Conservation (phyloP, 2,113 vertebrate species). For the Ascaphus truei region DNA sequence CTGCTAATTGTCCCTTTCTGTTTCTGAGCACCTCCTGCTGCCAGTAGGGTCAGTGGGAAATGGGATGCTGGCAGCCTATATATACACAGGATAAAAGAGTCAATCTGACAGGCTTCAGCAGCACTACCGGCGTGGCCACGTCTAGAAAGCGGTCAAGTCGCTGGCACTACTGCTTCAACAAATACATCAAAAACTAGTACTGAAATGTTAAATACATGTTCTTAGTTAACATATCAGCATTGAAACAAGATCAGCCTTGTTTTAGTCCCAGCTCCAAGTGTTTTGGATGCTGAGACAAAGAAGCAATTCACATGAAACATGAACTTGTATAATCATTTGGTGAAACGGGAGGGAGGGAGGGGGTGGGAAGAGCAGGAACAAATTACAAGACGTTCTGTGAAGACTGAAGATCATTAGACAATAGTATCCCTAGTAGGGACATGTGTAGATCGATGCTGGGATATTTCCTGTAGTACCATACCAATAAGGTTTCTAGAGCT, state of each 20-base stretch:
- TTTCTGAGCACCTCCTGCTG: too few species aligned
- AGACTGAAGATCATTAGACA: constrained; percentile 9
- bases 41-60: too few species aligned
- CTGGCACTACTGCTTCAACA: background rate
- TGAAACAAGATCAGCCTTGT: constrained; percentile 35
- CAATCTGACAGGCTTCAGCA: too few species aligned
- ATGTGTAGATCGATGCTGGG: background rate
- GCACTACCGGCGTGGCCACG: too few species aligned
- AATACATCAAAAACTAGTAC: too few species aligned
- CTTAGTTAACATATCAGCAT: constrained; percentile 31
- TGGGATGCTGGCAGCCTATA: too few species aligned
- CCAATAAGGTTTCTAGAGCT: too few species aligned
- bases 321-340: constrained; percentile 35
- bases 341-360: constrained; percentile 16
- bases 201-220: constrained; percentile 6
- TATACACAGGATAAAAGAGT: too few species aligned
- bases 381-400: constrained; percentile 4
- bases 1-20: too few species aligned
- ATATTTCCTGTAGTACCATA: background rate
- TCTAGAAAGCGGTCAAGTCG: background rate
- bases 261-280: constrained; percentile 30
- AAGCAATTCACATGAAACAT: constrained; percentile 37
- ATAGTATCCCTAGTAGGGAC: background rate
- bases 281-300: constrained; percentile 37
- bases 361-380: constrained; percentile 17